Percentiles rank a stretch among this genome's conserved stretches.
Conservation (phyloP, 2,113 vertebrate genomes). For the Chionodraco myersi region DNA sequence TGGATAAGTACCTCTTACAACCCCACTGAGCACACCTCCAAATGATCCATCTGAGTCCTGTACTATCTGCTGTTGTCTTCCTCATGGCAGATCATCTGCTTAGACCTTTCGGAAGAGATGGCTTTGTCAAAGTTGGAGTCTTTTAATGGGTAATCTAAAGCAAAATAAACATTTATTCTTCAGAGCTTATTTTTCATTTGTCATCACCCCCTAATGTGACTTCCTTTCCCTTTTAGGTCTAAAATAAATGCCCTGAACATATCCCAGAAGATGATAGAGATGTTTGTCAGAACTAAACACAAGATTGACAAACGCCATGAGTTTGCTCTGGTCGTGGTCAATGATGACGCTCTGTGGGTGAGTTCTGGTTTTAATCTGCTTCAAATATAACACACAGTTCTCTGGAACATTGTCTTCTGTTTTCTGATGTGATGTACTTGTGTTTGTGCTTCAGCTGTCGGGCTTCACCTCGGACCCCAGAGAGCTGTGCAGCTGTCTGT, state of each 20-base stretch:
- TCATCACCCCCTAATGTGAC: background rate
- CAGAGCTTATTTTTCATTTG: background rate
- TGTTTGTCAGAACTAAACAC: conserved; percentile 97
- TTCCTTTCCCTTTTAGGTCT: conserved; percentile 78
- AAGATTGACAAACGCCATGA: conserved; percentile 96
- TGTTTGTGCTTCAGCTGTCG: conserved; percentile 84
- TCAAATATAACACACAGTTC: background rate
- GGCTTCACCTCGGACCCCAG: conserved; percentile 96
- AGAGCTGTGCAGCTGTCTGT: conserved; percentile 96
- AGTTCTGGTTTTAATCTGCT: conserved; percentile 44
- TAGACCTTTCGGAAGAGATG: conserved; percentile 97
- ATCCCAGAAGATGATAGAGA: conserved; percentile 99
- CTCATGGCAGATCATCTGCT: conserved; percentile 90
- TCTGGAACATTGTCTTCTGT: background rate
- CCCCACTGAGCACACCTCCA: no score
- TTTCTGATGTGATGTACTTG: background rate
- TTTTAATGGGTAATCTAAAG: conserved; percentile 89
- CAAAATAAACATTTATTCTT: fast-evolving
- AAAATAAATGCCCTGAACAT: conserved; percentile 94
- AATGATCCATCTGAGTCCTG: background rate
- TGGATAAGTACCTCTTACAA: no score
- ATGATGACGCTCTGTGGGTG: conserved; percentile 94
- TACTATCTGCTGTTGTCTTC: background rate
- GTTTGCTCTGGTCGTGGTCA: conserved; percentile 94
- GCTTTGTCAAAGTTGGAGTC: conserved; percentile 93